These are phyloP conservation scores for Frieseomelitta varia DNA, from an alignment of 1,140 invertebrate genomes.

Conservation along the genomic window DNA sequence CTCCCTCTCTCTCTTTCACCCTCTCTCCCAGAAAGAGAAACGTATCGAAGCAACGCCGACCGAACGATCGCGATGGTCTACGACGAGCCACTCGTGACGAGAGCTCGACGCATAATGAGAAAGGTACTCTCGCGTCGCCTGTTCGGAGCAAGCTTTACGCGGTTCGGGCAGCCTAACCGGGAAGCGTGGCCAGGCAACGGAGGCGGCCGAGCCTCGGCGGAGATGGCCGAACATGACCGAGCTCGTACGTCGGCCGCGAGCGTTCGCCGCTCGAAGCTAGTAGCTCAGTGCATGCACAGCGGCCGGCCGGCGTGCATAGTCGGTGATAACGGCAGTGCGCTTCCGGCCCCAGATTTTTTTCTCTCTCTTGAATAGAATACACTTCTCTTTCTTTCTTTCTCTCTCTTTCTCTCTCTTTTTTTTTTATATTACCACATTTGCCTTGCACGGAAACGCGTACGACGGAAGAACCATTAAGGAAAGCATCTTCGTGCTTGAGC, in stretches of 20 bases:
- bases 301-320: constrained; percentile 75
- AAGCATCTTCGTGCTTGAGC: constrained; percentile 21
- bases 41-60: not conserved
- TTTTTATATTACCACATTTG: not conserved
- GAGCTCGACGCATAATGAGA: constrained; percentile 55
- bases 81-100: constrained; percentile 47
- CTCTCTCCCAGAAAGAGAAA: not conserved
- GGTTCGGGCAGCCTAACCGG: constrained; percentile 37
- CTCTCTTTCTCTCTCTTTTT: not conserved
- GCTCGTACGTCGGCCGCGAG: constrained; percentile 54
- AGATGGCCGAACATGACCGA: constrained; percentile 48
- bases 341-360: not conserved
- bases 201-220: constrained; percentile 32
- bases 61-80: not conserved
- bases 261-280: constrained; percentile 52
- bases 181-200: constrained; percentile 55
- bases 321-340: constrained; percentile 37
- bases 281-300: constrained; percentile 74
- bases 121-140: constrained; percentile 18
- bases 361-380: not conserved
- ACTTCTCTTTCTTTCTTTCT: not conserved
- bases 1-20: too few relatives aligned
- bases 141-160: constrained; percentile 4
- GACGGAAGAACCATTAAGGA: not conserved
- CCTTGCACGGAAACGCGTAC: constrained; percentile 10